Evolutionary conservation across 2,797 vertebrate species (phyloP).

Genomic region (Erithacus rubecula): DNA sequence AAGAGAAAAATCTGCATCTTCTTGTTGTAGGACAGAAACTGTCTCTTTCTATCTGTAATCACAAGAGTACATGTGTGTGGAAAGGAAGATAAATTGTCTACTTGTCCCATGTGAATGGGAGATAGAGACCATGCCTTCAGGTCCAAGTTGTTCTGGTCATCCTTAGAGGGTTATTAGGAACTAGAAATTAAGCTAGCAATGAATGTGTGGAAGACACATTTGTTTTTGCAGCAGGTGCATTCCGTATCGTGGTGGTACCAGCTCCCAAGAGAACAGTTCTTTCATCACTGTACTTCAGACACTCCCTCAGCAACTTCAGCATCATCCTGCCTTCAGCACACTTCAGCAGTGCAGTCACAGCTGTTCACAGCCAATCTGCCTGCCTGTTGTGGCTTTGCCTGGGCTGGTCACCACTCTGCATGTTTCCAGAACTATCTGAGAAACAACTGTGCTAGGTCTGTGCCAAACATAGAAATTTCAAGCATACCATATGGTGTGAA

Average conservation of each 20-base stretch:
- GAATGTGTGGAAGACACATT: rapidly evolving
- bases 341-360: background rate
- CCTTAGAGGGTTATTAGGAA: background rate
- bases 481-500: background rate
- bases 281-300: background rate
- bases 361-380: background rate
- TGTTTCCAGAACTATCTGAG: background rate
- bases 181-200: background rate
- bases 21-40: background rate
- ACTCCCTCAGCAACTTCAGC: background rate
- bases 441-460: background rate
- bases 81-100: background rate
- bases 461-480: background rate
- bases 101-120: rapidly evolving
- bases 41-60: background rate
- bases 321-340: background rate
- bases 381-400: background rate
- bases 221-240: background rate
- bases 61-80: background rate
- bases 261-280: background rate
- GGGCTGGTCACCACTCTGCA: background rate
- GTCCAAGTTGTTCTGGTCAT: background rate
- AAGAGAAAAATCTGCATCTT: no score
- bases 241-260: background rate
- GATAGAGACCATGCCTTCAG: background rate